A percentile compares a stretch with the other conserved stretches of the same genome.
These are phyloP conservation scores for Blastobasis adustella DNA, from an alignment of 2,888 invertebrate species.

Conservation along the genomic window DNA sequence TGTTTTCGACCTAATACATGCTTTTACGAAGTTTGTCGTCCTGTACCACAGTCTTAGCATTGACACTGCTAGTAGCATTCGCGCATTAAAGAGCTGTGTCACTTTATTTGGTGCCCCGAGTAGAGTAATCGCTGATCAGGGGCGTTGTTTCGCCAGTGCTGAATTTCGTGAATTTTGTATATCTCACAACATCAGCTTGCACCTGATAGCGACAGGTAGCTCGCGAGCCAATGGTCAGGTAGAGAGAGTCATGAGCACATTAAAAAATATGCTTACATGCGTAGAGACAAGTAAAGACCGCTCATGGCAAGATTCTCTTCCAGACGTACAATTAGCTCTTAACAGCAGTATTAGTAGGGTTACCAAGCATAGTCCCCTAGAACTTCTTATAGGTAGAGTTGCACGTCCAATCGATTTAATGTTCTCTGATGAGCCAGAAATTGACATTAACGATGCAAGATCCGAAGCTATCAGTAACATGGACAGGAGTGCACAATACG, in stretches of 20 bases:
- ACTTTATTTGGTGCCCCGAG: slow-evolving; percentile 12
- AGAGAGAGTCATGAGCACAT: slow-evolving; percentile 22
- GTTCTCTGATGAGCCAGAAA: too few relatives aligned
- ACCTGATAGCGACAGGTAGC: slow-evolving; percentile 21
- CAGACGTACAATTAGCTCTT: too few relatives aligned
- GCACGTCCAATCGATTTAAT: too few relatives aligned
- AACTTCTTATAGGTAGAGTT: too few relatives aligned
- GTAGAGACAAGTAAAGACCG: too few relatives aligned
- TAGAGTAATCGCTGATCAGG: slow-evolving; percentile 15
- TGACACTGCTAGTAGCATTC: slow-evolving; percentile 14
- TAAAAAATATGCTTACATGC: too few relatives aligned
- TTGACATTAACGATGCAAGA: too few relatives aligned
- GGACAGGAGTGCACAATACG: too few relatives aligned
- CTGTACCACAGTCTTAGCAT: slow-evolving; percentile 14
- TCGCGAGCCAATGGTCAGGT: slow-evolving; percentile 25
- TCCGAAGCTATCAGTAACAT: too few relatives aligned
- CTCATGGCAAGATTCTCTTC: too few relatives aligned
- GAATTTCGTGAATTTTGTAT: background rate
- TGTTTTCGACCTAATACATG: slow-evolving; percentile 21
- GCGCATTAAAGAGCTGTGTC: slow-evolving; percentile 3
- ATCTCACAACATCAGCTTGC: slow-evolving; percentile 5
- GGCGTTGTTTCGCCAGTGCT: slow-evolving; percentile 1
- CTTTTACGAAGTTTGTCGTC: slow-evolving; percentile 21
- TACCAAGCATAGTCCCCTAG: too few relatives aligned
- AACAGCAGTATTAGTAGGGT: too few relatives aligned